A percentile compares a stretch with the other conserved stretches of the same genome.
Evolutionary conservation across 2,888 invertebrate species (phyloP).

Genomic region (Deilephila elpenor): DNA sequence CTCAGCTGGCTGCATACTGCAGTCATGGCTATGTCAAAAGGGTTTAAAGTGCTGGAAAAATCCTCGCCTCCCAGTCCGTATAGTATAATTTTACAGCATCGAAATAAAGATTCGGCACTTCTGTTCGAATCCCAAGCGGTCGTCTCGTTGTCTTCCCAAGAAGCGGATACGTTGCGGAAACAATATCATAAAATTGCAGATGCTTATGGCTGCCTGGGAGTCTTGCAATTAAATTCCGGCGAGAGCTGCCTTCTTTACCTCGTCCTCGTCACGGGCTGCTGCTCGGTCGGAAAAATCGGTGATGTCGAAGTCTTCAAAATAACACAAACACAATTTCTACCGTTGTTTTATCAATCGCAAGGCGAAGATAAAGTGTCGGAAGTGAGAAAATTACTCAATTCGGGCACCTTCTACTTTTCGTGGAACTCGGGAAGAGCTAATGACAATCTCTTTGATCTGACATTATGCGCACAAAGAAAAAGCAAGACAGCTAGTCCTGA

Average conservation of each 20-base stretch:
- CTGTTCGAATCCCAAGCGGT: constrained; percentile 97
- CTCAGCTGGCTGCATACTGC: constrained; percentile 34
- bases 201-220: constrained; percentile 98
- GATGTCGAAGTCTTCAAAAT: constrained; percentile 98
- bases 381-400: constrained; percentile 94
- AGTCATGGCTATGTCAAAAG: constrained; percentile 96
- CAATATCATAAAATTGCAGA: constrained; percentile 96
- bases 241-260: constrained; percentile 94
- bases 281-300: constrained; percentile 97
- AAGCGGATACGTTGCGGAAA: constrained; percentile 94
- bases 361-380: constrained; percentile 86
- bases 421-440: constrained; percentile 86
- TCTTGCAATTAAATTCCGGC: constrained; percentile 93
- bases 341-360: constrained; percentile 89
- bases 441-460: constrained; percentile 92
- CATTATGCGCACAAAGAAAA: constrained; percentile 96
- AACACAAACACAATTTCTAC: constrained; percentile 95
- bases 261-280: constrained; percentile 97
- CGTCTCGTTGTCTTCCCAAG: constrained; percentile 93
- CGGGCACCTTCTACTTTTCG: constrained; percentile 99
- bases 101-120: constrained; percentile 93
- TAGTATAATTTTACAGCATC: constrained; percentile 95
- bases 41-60: constrained; percentile 95
- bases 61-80: constrained; percentile 93
- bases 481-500: constrained; percentile 92